Base-by-base conservation (phyloP, 2,888 invertebrate genomes). In the Eurois occulta region DNA sequence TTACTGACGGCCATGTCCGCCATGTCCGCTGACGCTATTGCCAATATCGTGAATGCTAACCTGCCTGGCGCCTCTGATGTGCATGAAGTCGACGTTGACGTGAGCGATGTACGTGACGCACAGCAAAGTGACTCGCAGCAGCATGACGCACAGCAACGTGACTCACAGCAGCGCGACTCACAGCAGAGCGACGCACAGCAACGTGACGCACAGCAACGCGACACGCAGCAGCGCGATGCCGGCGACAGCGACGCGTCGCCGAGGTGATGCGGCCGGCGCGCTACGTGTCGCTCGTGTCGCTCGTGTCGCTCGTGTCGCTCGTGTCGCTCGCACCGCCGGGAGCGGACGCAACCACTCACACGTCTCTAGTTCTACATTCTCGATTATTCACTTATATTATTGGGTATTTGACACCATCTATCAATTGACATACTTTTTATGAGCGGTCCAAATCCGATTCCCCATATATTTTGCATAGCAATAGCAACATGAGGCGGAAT, bases 1-100 rank as follows among this genome's bases (percentile, higher is more conserved):
- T 92, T 96, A 86, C 93, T 95, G 48, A 92, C 93, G 41, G 96
- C 95, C 87, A 94, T 96, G 94, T 93, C 92, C 83, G 90, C 88
- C 86, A 94, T 95, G 95, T 90, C 94, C 69, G 91, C 94, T 48
- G 91, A 85, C 84, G 92, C 91, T 77, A 89, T 93, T 88, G 94
- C 94, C 76, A 91, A 91, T 90, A 90, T 94, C 86, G 92, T 94
- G 74, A 91, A 90, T 87, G 90, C 91, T 52, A 90, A 91, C 89
- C 86, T 90, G 60, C 83, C 86, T 41, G 87, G 81, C 75, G 77
- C 72, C 72, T 41, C 72, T 32, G 66, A 10, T 35, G 67, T 46
- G 70, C 16, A 41, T 21, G 65, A 72, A 73, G 67, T 70, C 72
- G 55, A 75, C 55, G 75, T 58, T 46, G 52, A 32, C 58, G 66